phyloP scores from a whole-genome alignment of 2,888 invertebrate genomes.

The Ferdinandea cuprea region DNA sequence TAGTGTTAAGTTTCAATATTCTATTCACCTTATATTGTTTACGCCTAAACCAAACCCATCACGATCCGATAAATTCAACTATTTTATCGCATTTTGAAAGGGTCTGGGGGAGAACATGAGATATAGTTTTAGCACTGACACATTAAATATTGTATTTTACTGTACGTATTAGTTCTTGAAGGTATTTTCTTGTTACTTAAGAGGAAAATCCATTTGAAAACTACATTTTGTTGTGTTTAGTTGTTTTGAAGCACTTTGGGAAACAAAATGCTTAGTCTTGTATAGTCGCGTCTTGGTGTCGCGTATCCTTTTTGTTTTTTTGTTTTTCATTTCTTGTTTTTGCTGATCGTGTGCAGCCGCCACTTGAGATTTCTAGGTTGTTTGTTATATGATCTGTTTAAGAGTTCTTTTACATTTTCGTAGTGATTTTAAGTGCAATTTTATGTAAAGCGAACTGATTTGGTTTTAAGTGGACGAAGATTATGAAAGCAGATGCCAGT shows the following conservation, averaged over 20 bases:
- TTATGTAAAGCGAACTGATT: slow-evolving; percentile 49
- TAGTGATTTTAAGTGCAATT: slow-evolving; percentile 51
- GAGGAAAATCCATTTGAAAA: slow-evolving; percentile 1
- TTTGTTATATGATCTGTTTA: slow-evolving; percentile 64
- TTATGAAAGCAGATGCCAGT: slow-evolving; percentile 35
- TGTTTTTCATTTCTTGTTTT: not conserved
- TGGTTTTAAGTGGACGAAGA: slow-evolving; percentile 42
- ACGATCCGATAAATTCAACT: slow-evolving; percentile 58
- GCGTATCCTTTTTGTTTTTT: slow-evolving; percentile 59
- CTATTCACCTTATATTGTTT: slow-evolving; percentile 46
- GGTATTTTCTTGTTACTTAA: slow-evolving; percentile 4
- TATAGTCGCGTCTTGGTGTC: slow-evolving; percentile 69
- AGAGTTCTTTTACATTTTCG: slow-evolving; percentile 23
- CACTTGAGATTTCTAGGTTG: slow-evolving; percentile 58
- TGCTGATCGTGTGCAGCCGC: slow-evolving; percentile 28
- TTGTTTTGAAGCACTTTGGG: not conserved
- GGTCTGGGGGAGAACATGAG: slow-evolving; percentile 40
- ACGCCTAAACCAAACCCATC: slow-evolving; percentile 46
- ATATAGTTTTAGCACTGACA: slow-evolving; percentile 49
- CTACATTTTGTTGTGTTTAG: not conserved
- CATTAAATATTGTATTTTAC: slow-evolving; percentile 65
- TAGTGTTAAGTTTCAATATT: slow-evolving; percentile 44
- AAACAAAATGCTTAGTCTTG: slow-evolving; percentile 36
- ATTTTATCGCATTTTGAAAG: slow-evolving; percentile 53
- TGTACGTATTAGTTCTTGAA: slow-evolving; percentile 7